Evolutionary conservation across 2,888 invertebrate species (phyloP).

Genomic region (Mesorhabditis belari): DNA sequence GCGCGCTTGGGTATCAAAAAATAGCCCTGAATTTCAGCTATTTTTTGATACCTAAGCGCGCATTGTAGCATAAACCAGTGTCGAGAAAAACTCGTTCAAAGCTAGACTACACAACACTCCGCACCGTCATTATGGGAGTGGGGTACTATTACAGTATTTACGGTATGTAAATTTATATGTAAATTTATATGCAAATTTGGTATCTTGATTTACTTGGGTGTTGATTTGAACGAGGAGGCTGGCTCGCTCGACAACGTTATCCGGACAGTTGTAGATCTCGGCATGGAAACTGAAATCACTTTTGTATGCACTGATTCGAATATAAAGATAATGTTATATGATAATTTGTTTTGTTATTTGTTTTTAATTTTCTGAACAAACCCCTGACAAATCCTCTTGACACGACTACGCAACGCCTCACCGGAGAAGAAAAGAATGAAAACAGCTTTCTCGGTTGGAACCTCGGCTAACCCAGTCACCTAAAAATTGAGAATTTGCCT

Average conservation of each 20-base stretch:
- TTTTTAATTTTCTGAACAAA: no score
- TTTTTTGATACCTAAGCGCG: no score
- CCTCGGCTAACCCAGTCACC: slow-evolving; percentile 71
- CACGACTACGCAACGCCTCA: slow-evolving; percentile 86
- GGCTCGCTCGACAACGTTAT: slow-evolving; percentile 83
- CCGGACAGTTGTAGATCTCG: slow-evolving; percentile 83
- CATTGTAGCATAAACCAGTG: no score
- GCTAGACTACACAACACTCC: no score
- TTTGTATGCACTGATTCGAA: neutral
- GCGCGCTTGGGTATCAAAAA: no score
- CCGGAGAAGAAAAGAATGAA: slow-evolving; percentile 75
- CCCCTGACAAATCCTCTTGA: slow-evolving; percentile 96
- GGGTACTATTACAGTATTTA: no score
- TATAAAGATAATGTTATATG: neutral
- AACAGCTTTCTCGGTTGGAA: slow-evolving; percentile 74
- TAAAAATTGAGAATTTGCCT: neutral
- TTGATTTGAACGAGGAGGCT: slow-evolving; percentile 93
- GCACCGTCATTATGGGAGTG: no score
- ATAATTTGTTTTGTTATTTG: neutral
- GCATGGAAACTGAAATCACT: slow-evolving; percentile 69
- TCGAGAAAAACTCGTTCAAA: no score
- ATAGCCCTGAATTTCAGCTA: no score
- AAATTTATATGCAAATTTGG: neutral
- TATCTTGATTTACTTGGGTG: slow-evolving; percentile 63
- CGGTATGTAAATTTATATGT: neutral